Base-by-base conservation (phyloP, 1,140 invertebrate species). In the Hyphantria cunea region DNA sequence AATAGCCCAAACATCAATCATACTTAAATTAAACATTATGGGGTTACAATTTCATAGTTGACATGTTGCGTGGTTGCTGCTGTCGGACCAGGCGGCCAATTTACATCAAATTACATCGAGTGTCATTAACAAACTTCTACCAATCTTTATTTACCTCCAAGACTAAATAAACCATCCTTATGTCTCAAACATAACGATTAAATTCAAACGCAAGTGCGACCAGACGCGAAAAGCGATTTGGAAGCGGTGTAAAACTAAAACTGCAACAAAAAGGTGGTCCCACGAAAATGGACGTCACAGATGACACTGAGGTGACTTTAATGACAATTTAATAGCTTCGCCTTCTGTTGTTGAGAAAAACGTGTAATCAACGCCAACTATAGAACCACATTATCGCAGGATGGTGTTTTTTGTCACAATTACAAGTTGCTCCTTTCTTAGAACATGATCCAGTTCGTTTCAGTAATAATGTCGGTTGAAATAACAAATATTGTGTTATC, bases 261-360 rank as follows among this genome's bases (percentile, higher is more conserved):
- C 78, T 82, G 76, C 78, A 80, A 78, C 82, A 90, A 90, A 90
- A 89, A 88, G 66, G 64, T 68, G 76, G 75, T 83, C 78, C 69
- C 83, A 83, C 84, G 82, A 85, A 84, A 89, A 87, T 79, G 80
- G 75, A 82, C 78, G 72, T 54, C 66, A 68, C 82, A 87, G 84
- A 89, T 90, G 87, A 90, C 87, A 90, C 82, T 66, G 76, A 78
- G 73, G 78, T 74, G 78, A 80, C 82, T 90, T 83, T 90, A 90
- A 90, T 84, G 87, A 86, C 84, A 89, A 79, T 90, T 86, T 90
- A 90, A 90, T 90, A 87, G 87, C 87, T 74, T 76, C 68, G 76
- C 84, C 83, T 80, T 82, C 80, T 83, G 82, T 84, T 74, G 71
- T 74, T 66, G 68, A 44, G 76, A 76, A 70, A 64, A 77, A 89